Conservation (phyloP, 2,888 invertebrate genomes). For the Eristalis pertinax region DNA sequence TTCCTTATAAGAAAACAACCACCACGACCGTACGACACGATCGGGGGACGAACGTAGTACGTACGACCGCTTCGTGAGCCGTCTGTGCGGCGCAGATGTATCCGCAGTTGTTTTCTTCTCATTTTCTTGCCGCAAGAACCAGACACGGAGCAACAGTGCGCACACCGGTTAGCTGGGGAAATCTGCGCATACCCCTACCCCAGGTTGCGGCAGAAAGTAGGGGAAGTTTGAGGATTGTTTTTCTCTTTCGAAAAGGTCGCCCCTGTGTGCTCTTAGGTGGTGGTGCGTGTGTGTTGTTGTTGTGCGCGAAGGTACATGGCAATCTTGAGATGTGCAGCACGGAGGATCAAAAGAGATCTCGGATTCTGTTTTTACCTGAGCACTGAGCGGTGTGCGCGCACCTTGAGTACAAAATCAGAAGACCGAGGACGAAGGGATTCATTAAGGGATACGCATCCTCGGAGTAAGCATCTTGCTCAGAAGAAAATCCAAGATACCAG, state of each 20-base stretch:
- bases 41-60: conserved; percentile 13
- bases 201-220: conserved; percentile 49
- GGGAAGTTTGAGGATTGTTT: conserved; percentile 27
- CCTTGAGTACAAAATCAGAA: conserved; percentile 67
- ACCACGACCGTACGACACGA: conserved; percentile 43
- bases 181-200: conserved; percentile 10
- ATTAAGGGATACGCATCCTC: conserved; percentile 78
- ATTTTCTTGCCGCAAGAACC: conserved; percentile 37
- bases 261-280: conserved; percentile 18
- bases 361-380: conserved; percentile 61
- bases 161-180: conserved; percentile 36
- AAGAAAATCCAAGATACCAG: conserved; percentile 20
- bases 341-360: conserved; percentile 65
- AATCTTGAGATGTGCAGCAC: conserved; percentile 27
- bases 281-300: background rate
- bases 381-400: conserved; percentile 49
- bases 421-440: conserved; percentile 79
- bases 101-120: conserved; percentile 46
- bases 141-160: conserved; percentile 15
- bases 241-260: conserved; percentile 18
- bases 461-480: conserved; percentile 74
- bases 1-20: conserved; percentile 65
- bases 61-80: conserved; percentile 44
- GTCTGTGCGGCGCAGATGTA: conserved; percentile 55
- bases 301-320: conserved; percentile 35